Evolutionary conservation across 2,797 vertebrate species (phyloP), one percentile per base, ranked within the genome.

Genomic region (Pristis pectinata): DNA sequence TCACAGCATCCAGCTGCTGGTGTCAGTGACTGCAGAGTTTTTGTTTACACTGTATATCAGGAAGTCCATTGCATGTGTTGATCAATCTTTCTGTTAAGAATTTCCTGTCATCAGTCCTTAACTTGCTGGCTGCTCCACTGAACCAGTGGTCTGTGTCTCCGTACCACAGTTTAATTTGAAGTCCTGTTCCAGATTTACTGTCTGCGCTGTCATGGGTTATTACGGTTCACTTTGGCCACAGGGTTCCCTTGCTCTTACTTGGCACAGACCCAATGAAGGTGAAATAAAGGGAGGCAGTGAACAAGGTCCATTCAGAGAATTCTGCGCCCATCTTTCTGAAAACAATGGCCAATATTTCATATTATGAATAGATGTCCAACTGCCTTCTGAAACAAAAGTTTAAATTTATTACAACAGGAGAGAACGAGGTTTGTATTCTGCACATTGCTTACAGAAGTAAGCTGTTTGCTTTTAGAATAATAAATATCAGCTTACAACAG

Each of bases 1-100:
- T 87, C 30, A 34, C 83, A 87, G 53, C 30, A n/a, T n/a, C 83
- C 53, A 91, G 59, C 87, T 91, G 87, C n/a, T 64, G 37, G 8
- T 67, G 91, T 91, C 37, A 91, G 87, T 67, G 87, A 41, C 61
- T 91, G 59, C 61, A 67, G 87, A 37, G 85, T 64, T 91, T 87
- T 37, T 67, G 61, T 64, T 91, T 67, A n/a, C n/a, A 91, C n/a
- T 91, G 13, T 10, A 67, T 67, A 41, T 64, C 87, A 91, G 87
- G 61, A 91, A 91, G 87, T 67, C 61, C 61, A 67, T 5, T 41
- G 87, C 87, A 41, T 67, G 87, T 67, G n/a, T 91, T 91, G 87
- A 91, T 91, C n/a, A 91, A 37, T 91, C 59, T 91, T 91, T 64
- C 87, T 67, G 87, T 67, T 91, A 91, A 91, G 61, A 91, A 91